Base-by-base conservation (phyloP, 1,140 invertebrate genomes). In the Caenorhabditis latens region DNA sequence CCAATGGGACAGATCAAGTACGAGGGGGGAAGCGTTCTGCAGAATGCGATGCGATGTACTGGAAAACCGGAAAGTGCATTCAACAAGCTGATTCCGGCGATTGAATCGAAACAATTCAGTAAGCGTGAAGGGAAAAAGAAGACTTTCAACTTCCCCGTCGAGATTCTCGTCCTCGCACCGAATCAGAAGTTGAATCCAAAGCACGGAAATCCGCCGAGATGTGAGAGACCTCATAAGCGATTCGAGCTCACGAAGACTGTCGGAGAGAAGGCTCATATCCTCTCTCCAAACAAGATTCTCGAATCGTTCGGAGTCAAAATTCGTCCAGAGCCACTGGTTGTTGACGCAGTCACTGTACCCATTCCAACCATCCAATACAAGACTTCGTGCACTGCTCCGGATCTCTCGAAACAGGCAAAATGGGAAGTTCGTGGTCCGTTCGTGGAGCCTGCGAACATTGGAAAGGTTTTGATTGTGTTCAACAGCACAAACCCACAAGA, bases 141-240 rank as follows among this genome's bases (percentile, higher is more conserved):
- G 1, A 32, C n/a, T 3, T 79, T 13, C n/a, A 50, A n/a, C n/a
- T 79, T 48, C 43, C 71, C 71, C 3, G 50, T 79, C 21, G 71
- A 79, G n/a, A 53, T 46, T 50, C 16, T 79, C 3, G 7, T 4
- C 11, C n/a, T 79, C 1, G 6, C 11, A 11, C 71, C 71, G 2
- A 53, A 79, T 11, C 71, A 79, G 46, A 50, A 48, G 24, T n/a
- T 79, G 46, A 50, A 2, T 4, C 71, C 43, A 24, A 48, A 24
- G 1, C 71, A 79, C 21, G 71, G 71, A 21, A 16, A 32, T 7
- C 71, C 71, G 16, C 71, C 71, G n/a, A 50, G n/a, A 79, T 43
- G 71, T 50, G n/a, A 19, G 4, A 16, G 4, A 13, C 46, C 71
- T 8, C 3, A 50, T 6, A 13, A n/a, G 0, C 32, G 71, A 14